Percentiles rank a stretch among this genome's conserved stretches.
Conservation (phyloP, 2,113 vertebrate genomes). For the Jacana jacana region DNA sequence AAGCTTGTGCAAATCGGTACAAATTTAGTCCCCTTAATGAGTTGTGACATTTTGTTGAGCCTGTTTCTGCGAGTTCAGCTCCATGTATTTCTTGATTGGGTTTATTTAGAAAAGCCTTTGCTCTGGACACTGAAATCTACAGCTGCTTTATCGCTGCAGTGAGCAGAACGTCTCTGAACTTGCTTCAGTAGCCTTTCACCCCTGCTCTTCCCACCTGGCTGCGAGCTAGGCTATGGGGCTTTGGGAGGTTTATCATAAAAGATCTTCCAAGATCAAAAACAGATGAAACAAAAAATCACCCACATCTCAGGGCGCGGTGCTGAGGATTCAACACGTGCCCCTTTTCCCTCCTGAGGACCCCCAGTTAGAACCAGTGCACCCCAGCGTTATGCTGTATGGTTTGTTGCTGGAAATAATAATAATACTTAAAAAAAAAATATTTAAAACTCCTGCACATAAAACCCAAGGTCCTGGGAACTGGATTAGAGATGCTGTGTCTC, state of each 20-base stretch:
- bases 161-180: neutral
- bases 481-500: neutral
- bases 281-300: neutral
- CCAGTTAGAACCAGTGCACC: neutral
- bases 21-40: neutral
- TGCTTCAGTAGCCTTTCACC: neutral
- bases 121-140: neutral
- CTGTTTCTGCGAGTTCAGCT: neutral
- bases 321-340: neutral
- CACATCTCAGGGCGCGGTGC: neutral
- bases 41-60: neutral
- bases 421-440: neutral
- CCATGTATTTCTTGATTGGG: neutral
- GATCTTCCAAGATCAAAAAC: neutral
- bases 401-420: neutral
- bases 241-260: neutral
- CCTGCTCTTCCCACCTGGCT: neutral
- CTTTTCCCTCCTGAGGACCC: neutral
- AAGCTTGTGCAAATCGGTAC: neutral
- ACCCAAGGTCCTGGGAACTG: neutral
- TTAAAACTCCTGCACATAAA: neutral
- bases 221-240: neutral
- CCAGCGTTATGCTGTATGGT: neutral
- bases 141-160: neutral
- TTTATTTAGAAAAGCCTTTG: neutral